Base-by-base conservation (phyloP, 2,888 invertebrate species). In the Cantharis nigra region DNA sequence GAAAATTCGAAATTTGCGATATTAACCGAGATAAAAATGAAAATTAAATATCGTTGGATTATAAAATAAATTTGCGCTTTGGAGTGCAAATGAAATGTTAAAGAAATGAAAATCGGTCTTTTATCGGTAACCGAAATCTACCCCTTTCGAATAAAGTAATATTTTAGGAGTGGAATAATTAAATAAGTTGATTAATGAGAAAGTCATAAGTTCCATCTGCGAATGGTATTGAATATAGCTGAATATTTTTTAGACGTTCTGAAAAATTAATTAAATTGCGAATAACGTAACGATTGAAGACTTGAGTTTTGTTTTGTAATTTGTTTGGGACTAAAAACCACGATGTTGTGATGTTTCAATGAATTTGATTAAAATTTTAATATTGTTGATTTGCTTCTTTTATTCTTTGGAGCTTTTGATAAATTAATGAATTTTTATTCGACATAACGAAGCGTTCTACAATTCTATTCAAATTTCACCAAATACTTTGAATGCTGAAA, bases 291-390 rank as follows among this genome's bases (percentile, higher is more conserved):
- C 77, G 79, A 79, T 79, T 77, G 79, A 79, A 79, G 78, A 76
- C 78, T 78, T 78, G 74, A 81, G 82, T 84, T 84, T 84, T 84
- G 84, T 85, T 84, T 84, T 83, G 83, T 84, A 85, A 85, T 84
- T 85, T 84, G 84, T 74, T 78, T 78, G 83, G 81, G 83, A 83
- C 83, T 83, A 81, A 83, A 84, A 84, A 81, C 81, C 77, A 76
- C 81, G 81, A 81, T 80, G 80, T 81, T 82, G 81, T 81, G 82
- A 82, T 82, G 83, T 83, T 84, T 85, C 85, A 84, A 85, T 85
- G 85, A 85, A 85, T 86, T 86, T 86, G 85, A 86, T 86, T 86
- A 86, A 86, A 85, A 86, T 85, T 86, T 86, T 86, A 85, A 86
- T 86, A 87, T 85, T 84, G 85, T 85, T 85, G 85, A 85, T 85